A percentile compares a stretch with the other conserved stretches of the same genome.
Evolutionary conservation across 2,888 invertebrate species (phyloP).

Genomic region (Coelogynopora nodosa): DNA sequence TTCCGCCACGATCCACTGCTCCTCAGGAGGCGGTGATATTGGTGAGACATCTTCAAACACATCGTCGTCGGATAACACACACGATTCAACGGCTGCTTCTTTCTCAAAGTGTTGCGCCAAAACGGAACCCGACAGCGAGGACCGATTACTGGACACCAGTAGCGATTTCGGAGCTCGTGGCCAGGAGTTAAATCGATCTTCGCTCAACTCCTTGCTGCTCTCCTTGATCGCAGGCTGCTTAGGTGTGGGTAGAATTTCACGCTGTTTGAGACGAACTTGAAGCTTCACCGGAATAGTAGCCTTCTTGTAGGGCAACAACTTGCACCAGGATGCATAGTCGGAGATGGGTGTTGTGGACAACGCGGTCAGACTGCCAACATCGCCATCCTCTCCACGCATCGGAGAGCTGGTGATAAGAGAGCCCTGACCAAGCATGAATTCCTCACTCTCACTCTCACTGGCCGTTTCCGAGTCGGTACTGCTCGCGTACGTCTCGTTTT

Average conservation of each 20-base stretch:
- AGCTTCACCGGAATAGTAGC: neutral
- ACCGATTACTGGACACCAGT: neutral
- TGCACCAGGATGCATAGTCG: conserved; percentile 3
- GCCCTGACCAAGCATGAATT: neutral
- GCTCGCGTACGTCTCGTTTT: neutral
- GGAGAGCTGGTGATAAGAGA: neutral
- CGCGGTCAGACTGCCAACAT: neutral
- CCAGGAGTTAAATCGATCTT: neutral
- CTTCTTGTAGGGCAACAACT: neutral
- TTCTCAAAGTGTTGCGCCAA: neutral
- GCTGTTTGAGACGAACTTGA: neutral
- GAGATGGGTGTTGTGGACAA: neutral
- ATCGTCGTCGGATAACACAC: neutral
- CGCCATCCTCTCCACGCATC: neutral
- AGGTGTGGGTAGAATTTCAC: neutral
- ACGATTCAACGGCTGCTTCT: neutral
- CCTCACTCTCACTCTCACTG: neutral
- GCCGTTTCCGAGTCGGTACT: neutral
- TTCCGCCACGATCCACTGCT: neutral
- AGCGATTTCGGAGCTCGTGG: neutral
- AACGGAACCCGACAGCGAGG: neutral
- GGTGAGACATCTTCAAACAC: neutral
- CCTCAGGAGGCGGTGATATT: neutral
- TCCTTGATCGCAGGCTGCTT: neutral
- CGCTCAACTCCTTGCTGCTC: neutral